phyloP scores from a whole-genome alignment of 2,113 vertebrate species.

The Taxidea taxus region DNA sequence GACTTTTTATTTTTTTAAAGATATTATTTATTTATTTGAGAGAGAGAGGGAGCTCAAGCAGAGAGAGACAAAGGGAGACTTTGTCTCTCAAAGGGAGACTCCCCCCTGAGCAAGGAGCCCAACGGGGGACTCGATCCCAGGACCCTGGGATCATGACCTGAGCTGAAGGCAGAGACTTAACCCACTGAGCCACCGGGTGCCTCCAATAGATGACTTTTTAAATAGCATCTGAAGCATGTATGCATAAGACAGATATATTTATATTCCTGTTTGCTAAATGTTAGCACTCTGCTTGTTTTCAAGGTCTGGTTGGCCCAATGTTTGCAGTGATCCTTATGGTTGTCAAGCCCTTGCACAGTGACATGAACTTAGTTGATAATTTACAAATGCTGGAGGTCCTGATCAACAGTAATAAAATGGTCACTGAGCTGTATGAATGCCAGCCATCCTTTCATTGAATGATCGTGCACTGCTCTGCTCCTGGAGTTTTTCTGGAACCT shows the following conservation, averaged over 20 bases:
- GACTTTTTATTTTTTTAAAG: not conserved
- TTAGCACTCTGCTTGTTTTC: not conserved
- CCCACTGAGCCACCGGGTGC: not conserved
- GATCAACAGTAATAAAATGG: not conserved
- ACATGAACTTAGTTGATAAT: not conserved
- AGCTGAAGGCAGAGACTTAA: not conserved
- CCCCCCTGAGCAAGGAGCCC: not conserved
- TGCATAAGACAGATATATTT: not conserved
- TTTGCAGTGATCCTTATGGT: not conserved
- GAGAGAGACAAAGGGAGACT: not conserved
- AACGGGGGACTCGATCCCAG: accelerated
- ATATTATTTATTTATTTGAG: not conserved
- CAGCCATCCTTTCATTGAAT: not conserved
- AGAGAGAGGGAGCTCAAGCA: not conserved
- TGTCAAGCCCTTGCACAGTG: not conserved
- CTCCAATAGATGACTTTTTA: conserved; percentile 10
- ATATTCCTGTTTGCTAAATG: not conserved
- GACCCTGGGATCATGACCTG: not conserved
- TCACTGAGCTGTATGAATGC: not conserved
- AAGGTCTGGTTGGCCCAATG: not conserved
- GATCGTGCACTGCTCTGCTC: not conserved
- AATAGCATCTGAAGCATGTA: not conserved
- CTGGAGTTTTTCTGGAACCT: not conserved
- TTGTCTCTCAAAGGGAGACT: too few relatives aligned
- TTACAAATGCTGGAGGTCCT: not conserved